Evolutionary conservation across 2,113 vertebrate species (phyloP), one percentile per base, ranked within the genome.

Genomic region (Cisticola juncidis): DNA sequence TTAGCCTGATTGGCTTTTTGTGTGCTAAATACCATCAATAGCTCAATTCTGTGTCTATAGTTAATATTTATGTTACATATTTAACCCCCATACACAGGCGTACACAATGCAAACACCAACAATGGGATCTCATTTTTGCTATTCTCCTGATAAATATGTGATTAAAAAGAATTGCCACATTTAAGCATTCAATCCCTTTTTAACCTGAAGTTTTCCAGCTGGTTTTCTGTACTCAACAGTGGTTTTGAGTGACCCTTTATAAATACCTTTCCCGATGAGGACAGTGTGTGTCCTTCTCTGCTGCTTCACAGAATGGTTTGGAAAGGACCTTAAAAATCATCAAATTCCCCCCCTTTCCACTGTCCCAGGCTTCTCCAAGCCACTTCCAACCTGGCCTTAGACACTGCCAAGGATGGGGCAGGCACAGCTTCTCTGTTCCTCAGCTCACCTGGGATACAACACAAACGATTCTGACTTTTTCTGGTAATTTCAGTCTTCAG

Each of bases 281-380:
- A 25, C 47, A 40, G 53, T 0, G 0, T 5, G 6, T 2, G 14
- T 84, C 51, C 17, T 57, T 11, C 64, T 51, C 7, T 53, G 23
- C 66, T 31, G 7, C 40, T 61, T 45, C 64, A 20, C 2, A 53
- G 72, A 44, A 36, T 28, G 22, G 38, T 44, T 60, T 60, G 54
- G 18, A 28, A 69, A 18, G 4, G 12, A 53, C 38, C 12, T 45
- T n/a, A 45, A 78, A 86, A 45, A 78, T 16, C 19, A 53, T 45
- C 38, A 10, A n/a, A n/a, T 69, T 53, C 38, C 14, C 14, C 8
- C 11, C 14, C 3, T 23, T 61, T 38, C 28, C 45, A 23, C 26
- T 13, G 2, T 6, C 23, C 45, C 54, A 69, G 33, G 23, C 1
- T 38, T 45, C 33, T 53, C 54, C 38, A 38, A 53, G 9, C 9